Evolutionary conservation across 2,113 vertebrate species (phyloP).

Genomic region (Nipponia nippon): DNA sequence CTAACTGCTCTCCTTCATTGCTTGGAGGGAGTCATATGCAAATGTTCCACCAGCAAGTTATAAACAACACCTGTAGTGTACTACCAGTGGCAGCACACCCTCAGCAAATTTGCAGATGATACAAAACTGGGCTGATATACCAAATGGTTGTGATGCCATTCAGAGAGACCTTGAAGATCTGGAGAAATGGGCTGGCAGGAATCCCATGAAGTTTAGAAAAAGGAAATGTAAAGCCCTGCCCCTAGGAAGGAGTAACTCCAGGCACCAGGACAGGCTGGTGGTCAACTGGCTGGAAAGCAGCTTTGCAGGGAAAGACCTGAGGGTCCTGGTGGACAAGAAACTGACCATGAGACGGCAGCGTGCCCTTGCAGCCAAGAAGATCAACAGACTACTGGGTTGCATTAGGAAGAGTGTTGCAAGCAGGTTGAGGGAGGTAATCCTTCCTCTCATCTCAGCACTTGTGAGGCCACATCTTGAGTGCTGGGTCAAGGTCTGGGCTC

Average conservation of each 20-base stretch:
- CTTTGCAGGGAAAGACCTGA: background rate
- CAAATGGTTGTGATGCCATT: background rate
- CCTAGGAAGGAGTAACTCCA: background rate
- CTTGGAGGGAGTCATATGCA: background rate
- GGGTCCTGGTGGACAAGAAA: background rate
- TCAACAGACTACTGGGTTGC: background rate
- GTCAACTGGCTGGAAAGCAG: background rate
- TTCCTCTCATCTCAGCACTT: background rate
- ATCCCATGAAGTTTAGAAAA: background rate
- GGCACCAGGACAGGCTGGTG: too few species aligned
- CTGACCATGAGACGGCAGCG: background rate
- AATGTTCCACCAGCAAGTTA: background rate
- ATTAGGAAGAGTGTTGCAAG: background rate
- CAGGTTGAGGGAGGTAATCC: background rate
- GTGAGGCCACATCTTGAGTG: background rate
- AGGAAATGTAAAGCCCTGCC: background rate
- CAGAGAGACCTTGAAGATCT: background rate
- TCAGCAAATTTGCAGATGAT: background rate
- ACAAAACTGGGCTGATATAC: background rate
- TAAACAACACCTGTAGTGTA: background rate
- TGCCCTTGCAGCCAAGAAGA: background rate
- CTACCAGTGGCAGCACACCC: background rate
- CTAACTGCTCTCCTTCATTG: background rate
- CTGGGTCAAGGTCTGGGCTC: background rate
- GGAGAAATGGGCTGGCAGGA: background rate